Evolutionary conservation across 2,888 invertebrate genomes (phyloP).

Genomic region (Nomada fabriciana): DNA sequence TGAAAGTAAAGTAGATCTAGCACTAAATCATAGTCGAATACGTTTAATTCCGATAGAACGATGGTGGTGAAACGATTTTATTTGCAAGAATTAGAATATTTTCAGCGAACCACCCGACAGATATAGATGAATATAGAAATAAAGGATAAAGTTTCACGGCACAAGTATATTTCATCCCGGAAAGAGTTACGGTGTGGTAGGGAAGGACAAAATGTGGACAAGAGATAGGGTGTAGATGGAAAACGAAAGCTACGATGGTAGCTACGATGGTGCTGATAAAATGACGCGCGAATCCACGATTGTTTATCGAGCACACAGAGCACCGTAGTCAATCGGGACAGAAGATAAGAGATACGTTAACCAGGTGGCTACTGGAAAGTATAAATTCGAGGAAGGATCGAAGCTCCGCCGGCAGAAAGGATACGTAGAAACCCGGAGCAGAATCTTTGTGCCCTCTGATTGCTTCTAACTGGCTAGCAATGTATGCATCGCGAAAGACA

Average conservation of each 20-base stretch:
- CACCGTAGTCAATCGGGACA: slow-evolving; percentile 1
- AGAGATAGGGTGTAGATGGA: neutral
- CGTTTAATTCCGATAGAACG: slow-evolving; percentile 16
- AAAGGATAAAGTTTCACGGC: neutral
- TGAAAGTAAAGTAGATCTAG: slow-evolving; percentile 5
- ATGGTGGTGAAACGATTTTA: slow-evolving; percentile 10
- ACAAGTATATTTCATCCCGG: too few relatives aligned
- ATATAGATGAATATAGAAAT: neutral
- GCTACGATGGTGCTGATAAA: slow-evolving; percentile 39
- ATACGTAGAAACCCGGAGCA: neutral
- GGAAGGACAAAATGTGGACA: neutral
- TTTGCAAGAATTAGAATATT: neutral
- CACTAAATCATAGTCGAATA: slow-evolving; percentile 56
- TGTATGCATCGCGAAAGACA: too few relatives aligned
- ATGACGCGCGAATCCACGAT: neutral
- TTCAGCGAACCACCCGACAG: neutral
- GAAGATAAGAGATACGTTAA: slow-evolving; percentile 57
- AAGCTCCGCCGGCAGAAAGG: slow-evolving; percentile 31
- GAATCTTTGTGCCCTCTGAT: neutral
- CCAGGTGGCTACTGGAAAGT: slow-evolving; percentile 54
- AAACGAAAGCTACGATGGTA: neutral
- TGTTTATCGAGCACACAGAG: slow-evolving; percentile 57
- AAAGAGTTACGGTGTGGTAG: neutral
- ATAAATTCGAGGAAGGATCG: slow-evolving; percentile 73
- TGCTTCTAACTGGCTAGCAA: neutral